A percentile compares a stretch with the other conserved stretches of the same genome.
Evolutionary conservation across 1,140 invertebrate species (phyloP).

Genomic region (Heliconius eleuchia): DNA sequence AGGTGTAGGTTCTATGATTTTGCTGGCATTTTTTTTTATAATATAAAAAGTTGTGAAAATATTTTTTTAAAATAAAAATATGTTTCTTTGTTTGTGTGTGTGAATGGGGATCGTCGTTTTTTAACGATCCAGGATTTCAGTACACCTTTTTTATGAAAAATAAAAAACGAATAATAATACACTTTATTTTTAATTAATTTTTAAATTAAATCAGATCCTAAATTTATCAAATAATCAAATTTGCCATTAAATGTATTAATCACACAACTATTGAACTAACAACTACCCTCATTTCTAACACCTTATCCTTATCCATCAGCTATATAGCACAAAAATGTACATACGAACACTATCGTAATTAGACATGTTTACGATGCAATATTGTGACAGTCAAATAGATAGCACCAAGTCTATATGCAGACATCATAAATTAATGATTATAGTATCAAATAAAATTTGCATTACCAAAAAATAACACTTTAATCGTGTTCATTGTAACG

Average conservation of each 20-base stretch:
- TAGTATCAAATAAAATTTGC: conserved; percentile 8
- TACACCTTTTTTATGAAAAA: too few relatives aligned
- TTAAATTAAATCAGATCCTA: too few relatives aligned
- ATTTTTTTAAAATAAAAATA: neutral
- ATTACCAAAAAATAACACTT: neutral
- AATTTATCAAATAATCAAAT: too few relatives aligned
- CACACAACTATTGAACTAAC: too few relatives aligned
- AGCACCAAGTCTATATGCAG: neutral
- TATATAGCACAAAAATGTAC: neutral
- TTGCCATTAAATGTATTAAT: too few relatives aligned
- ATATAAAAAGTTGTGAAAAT: too few relatives aligned
- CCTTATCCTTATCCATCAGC: too few relatives aligned
- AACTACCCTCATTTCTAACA: neutral
- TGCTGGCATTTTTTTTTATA: too few relatives aligned
- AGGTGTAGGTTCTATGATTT: neutral
- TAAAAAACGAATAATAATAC: too few relatives aligned
- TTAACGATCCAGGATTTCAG: too few relatives aligned
- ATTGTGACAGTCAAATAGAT: neutral
- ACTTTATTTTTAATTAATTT: too few relatives aligned
- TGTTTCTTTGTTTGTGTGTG: neutral
- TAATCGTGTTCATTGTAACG: neutral
- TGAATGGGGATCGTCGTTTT: too few relatives aligned
- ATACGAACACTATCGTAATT: neutral
- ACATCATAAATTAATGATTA: conserved; percentile 18
- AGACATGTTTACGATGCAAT: neutral